Conservation (phyloP, 2,888 invertebrate genomes). For the Sarcophaga caerulescens region DNA sequence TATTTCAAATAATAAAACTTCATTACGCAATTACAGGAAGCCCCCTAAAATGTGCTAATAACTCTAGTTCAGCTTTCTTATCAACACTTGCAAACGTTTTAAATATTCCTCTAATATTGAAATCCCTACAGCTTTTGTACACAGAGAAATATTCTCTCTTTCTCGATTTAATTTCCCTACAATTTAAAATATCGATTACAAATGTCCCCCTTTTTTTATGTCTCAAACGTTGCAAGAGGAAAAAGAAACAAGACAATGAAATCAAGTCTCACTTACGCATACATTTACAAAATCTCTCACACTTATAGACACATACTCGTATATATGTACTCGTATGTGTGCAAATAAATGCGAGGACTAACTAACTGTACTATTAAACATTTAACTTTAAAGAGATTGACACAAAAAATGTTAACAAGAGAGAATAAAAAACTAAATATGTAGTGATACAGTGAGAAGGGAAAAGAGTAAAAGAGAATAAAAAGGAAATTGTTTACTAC, state of each 20-base stretch:
- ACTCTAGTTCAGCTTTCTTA: neutral
- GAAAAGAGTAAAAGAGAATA: neutral
- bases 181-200: constrained; percentile 67
- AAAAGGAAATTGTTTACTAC: constrained; percentile 54
- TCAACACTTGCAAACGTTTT: neutral
- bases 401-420: constrained; percentile 54
- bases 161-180: constrained; percentile 45
- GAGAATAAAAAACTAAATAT: neutral
- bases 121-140: neutral
- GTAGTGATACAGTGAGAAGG: neutral
- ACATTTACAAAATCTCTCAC: no score
- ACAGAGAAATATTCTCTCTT: neutral
- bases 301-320: neutral
- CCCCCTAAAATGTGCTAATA: neutral
- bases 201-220: constrained; percentile 56
- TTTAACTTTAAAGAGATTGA: constrained; percentile 63
- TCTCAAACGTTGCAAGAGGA: constrained; percentile 29
- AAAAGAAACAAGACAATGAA: constrained; percentile 12
- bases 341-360: neutral
- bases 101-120: neutral
- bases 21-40: no score
- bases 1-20: no score
- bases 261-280: constrained; percentile 27
- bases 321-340: neutral
- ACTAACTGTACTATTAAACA: constrained; percentile 50